Evolutionary conservation across 2,797 vertebrate species (phyloP), one percentile per base, ranked within the genome.

Genomic region (Bryconaethiops microstoma): DNA sequence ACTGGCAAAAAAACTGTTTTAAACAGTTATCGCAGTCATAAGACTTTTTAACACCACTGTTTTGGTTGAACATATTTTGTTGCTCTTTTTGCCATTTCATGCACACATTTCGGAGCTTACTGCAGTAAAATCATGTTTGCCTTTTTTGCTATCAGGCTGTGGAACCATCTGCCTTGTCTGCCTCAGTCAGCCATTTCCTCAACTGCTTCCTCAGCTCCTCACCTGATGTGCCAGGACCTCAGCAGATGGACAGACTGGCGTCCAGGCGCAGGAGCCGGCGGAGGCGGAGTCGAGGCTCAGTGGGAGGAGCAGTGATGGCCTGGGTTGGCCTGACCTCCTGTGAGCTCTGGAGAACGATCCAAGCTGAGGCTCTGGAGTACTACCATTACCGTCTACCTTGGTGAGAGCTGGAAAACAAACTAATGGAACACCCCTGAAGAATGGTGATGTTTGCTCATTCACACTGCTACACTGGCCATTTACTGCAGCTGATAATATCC

Each of bases 141-240:
- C 52, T 72, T 40, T 81, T 79, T 67, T 82, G 78, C 42, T 5
- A 21, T 16, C 80, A 99, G 98, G 96, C 96, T 0, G 97, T 98
- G 59, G 97, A 98, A 87, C 94, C 97, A 85, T 97, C 97, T 0
- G 96, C 94, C 62, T 94, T 99, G 72, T 99, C 97, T 0, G 96
- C 95, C 0, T 97, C 97, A 74, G 96, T 99, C 92, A 98, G 96
- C 91, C 97, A 97, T 91, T 99, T 99, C 92, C 94, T 99, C 63
- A 99, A 99, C 87, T 98, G 97, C 92, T 96, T 99, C 86, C 91
- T 99, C 81, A 95, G 96, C 90, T 96, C 96, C 83, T 96, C 95
- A 76, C 93, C 95, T n/a, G 95, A 95, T 67, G 89, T 94, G 0
- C 91, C 94, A 0, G 96, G 95, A 87, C 94, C 94, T 83, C 92